A percentile compares a stretch with the other conserved stretches of the same genome.
Evolutionary conservation across 2,797 vertebrate species (phyloP).

Genomic region (Coregonus ussuriensis): DNA sequence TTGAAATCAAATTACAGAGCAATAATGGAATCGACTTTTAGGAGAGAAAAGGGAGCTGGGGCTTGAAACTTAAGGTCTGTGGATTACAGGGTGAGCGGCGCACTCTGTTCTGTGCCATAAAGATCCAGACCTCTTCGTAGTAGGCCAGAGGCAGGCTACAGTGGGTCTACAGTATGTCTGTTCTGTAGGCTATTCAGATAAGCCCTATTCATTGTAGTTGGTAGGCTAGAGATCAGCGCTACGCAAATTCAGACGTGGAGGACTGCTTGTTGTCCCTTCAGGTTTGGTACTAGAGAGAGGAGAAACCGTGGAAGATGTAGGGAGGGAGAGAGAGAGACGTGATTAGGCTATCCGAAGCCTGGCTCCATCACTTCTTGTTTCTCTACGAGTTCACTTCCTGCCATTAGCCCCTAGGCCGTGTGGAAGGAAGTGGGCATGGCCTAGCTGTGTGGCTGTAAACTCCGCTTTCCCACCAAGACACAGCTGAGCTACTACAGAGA

Average conservation of each 20-base stretch:
- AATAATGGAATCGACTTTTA: not conserved
- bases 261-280: too few relatives aligned
- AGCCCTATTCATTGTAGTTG: not conserved
- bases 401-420: slow-evolving; percentile 60
- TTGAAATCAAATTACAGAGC: not conserved
- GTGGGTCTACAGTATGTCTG: too few relatives aligned
- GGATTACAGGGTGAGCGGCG: not conserved
- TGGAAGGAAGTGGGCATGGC: slow-evolving; percentile 72
- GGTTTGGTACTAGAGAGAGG: not conserved
- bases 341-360: slow-evolving; percentile 44
- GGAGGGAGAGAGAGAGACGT: slow-evolving; percentile 16
- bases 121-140: too few relatives aligned
- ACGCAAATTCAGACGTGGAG: not conserved
- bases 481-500: slow-evolving; percentile 5
- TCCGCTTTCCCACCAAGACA: slow-evolving; percentile 24
- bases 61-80: not conserved
- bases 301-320: not conserved
- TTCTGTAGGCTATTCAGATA: too few relatives aligned
- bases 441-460: slow-evolving; percentile 30
- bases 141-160: too few relatives aligned
- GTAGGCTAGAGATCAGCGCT: not conserved
- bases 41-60: too few relatives aligned
- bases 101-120: too few relatives aligned
- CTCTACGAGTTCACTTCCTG: slow-evolving; percentile 79
- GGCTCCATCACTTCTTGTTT: slow-evolving; percentile 80